These are phyloP conservation scores for Plebejus argus DNA, from an alignment of 2,888 invertebrate species.

Conservation along the genomic window DNA sequence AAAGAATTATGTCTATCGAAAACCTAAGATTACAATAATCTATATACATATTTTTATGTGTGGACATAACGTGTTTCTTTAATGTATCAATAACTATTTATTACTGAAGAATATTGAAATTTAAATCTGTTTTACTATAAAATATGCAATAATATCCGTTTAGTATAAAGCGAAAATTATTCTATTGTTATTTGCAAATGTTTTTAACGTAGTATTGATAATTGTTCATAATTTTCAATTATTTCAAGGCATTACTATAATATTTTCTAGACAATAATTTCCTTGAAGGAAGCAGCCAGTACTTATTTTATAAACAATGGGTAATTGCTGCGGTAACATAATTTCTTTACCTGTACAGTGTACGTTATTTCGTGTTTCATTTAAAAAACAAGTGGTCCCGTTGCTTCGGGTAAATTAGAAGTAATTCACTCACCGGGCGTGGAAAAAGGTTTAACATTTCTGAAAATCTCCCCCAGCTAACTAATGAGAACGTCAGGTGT, in stretches of 20 bases:
- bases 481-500: slow-evolving; percentile 57
- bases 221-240: neutral
- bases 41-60: neutral
- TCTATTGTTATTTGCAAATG: neutral
- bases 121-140: neutral
- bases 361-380: neutral
- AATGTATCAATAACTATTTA: neutral
- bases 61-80: neutral
- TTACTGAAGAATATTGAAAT: neutral
- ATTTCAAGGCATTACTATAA: neutral
- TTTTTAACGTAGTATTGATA: neutral
- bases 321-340: neutral
- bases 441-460: slow-evolving; percentile 43
- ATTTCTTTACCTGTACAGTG: neutral
- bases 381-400: slow-evolving; percentile 31
- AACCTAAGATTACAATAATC: neutral
- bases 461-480: slow-evolving; percentile 45
- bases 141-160: neutral
- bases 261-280: neutral
- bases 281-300: neutral
- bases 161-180: neutral
- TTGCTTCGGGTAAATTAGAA: slow-evolving; percentile 6
- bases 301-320: neutral
- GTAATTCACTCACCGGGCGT: neutral
- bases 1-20: neutral